Base-by-base conservation (phyloP, 2,113 vertebrate genomes). In the Syngnathoides biaculeatus region DNA sequence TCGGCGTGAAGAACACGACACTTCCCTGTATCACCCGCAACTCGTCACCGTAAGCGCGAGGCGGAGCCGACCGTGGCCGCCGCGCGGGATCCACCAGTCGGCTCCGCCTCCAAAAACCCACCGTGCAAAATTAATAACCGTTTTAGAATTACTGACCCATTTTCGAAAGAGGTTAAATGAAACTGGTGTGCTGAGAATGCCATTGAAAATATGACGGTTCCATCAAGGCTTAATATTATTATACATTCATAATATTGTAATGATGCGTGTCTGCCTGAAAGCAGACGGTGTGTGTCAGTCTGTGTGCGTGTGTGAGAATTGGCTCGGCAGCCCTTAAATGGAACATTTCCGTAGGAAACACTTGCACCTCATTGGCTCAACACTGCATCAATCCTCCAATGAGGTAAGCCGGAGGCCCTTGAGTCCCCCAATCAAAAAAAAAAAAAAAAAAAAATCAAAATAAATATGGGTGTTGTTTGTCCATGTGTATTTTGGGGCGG, bases 281-380 rank as follows among this genome's bases (percentile, higher is more conserved):
- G 52, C 52, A 55, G 52, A 55, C 52, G 26, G 13, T 65, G 57
- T 52, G 63, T 35, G 40, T 45, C 17, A 8, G 22, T 26, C 14
- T 19, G 42, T 45, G 61, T 1, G 42, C 68, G 26, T 65, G 72
- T 70, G 69, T 63, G 50, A 45, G 65, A 78, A 72, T 79, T 55
- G 79, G 68, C 52, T 50, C 71, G 73, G 76, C 66, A 52, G 68
- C 83, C 86, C 78, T 56, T 19, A 67, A 83, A 85, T 78, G 90
- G 89, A 90, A 87, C 86, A 90, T 92, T 92, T 92, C 91, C 91
- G 79, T 92, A 92, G 91, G 91, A 92, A 93, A 87, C 89, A 86
- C 91, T 89, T 87, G 89, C 90, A 91, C 92, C 88, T 93, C 89
- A 90, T 92, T 92, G 91, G 84, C 84, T 90, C 53, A 61, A 79